Evolutionary conservation across 1,140 invertebrate genomes (phyloP).

Genomic region (Leptinotarsa defecta): DNA sequence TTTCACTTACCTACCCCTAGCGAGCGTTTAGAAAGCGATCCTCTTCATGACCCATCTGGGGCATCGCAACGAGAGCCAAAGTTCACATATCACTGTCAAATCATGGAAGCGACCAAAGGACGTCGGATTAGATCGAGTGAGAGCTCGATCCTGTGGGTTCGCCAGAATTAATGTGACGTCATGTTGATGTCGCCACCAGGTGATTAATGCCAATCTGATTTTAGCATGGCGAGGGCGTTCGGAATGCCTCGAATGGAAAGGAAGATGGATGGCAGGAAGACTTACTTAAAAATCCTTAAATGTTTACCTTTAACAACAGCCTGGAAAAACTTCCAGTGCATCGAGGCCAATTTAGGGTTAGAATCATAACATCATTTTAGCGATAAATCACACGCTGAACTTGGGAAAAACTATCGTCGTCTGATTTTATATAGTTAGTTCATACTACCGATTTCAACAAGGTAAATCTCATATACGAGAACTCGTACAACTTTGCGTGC

Average conservation of each 20-base stretch:
- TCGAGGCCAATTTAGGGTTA: too few species aligned
- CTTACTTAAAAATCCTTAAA: neutral
- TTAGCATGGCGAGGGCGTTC: conserved; percentile 20
- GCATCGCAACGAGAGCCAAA: conserved; percentile 7
- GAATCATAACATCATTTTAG: too few species aligned
- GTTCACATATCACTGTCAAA: conserved; percentile 41
- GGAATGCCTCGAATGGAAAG: neutral
- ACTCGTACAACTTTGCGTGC: too few species aligned
- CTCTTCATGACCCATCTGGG: neutral
- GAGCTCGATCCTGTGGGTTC: conserved; percentile 21
- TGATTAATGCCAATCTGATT: conserved; percentile 48
- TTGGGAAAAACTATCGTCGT: too few species aligned
- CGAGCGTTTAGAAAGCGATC: neutral
- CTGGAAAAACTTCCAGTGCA: too few species aligned
- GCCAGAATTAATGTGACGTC: conserved; percentile 49
- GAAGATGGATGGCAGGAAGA: conserved; percentile 10
- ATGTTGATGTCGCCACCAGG: conserved; percentile 45
- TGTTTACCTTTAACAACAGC: neutral
- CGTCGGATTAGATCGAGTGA: conserved; percentile 33
- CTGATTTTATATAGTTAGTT: too few species aligned
- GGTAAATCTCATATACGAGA: too few species aligned
- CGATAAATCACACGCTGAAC: too few species aligned
- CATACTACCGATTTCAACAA: too few species aligned
- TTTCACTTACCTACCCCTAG: conserved; percentile 5
- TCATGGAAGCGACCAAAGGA: conserved; percentile 28